phyloP scores from a whole-genome alignment of 2,113 vertebrate species.

The Australoheros scitulus region DNA sequence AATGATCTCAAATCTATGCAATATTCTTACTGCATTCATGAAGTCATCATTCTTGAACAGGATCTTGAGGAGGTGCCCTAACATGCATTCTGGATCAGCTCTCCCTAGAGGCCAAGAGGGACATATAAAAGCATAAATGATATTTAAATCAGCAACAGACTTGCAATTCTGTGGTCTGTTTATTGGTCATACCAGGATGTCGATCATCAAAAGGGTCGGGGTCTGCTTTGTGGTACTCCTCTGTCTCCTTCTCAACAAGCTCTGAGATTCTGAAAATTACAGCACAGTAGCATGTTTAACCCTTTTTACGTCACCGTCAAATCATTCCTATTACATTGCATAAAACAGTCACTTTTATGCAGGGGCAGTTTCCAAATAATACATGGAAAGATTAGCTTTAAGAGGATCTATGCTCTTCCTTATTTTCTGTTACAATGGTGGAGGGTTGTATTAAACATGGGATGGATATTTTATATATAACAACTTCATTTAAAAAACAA shows the following conservation, averaged over 20 bases:
- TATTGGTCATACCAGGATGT: slow-evolving; percentile 87
- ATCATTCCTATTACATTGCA: not conserved
- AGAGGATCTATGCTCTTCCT: no score
- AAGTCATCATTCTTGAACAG: slow-evolving; percentile 99
- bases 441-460: not conserved
- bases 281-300: slow-evolving; percentile 12
- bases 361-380: not conserved
- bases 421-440: not conserved
- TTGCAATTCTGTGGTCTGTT: not conserved
- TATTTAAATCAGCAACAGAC: not conserved
- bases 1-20: not conserved
- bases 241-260: slow-evolving; percentile 96
- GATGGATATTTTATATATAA: not conserved
- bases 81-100: slow-evolving; percentile 95
- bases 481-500: not conserved
- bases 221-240: slow-evolving; percentile 97
- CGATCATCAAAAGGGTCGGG: slow-evolving; percentile 98
- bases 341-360: not conserved
- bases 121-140: slow-evolving; percentile 33
- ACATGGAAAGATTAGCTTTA: no score
- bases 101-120: slow-evolving; percentile 82
- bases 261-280: slow-evolving; percentile 89
- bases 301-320: not conserved
- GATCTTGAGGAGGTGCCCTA: slow-evolving; percentile 96
- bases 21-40: slow-evolving; percentile 92